Base-by-base conservation (phyloP, 2,888 invertebrate genomes). In the Elysia crispata region DNA sequence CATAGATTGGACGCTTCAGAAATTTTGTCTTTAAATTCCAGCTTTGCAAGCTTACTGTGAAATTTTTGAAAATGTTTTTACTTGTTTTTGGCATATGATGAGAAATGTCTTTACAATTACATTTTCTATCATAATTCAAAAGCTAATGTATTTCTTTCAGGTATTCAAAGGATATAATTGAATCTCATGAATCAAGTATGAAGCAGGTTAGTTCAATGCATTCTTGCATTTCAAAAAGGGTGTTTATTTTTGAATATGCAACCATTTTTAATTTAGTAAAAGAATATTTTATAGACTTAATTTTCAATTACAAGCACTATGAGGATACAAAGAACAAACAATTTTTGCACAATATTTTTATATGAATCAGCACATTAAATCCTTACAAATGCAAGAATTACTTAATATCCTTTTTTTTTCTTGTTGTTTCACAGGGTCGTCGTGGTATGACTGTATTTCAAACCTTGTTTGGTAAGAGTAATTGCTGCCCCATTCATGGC, bases 371-470 rank as follows among this genome's bases (percentile, higher is more conserved):
- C 11, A n/a, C n/a, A 11, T 41, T 11, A 41, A 41, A 41, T 41
- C 41, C 41, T 41, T 11, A 11, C 11, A 41, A 41, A 41, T 41
- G 41, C 41, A 3, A 3, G 3, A 41, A 6, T 6, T 3, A 41
- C 11, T 41, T 41, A 41, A 41, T 41, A 41, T 11, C 3, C 25
- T 33, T 20, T 60, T 72, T 60, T 66, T 50, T 49, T 50, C 20
- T 73, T 1, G 25, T 54, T 1, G 18, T 73, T 15, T 13, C 20
- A 1, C 57, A 79, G 79, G 79, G 79, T 18, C 62, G 67, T 30
- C 66, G 79, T 67, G 75, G 79, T 0, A 79, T 57, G 79, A 79
- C 79, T 25, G 79, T 79, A 23, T 31, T 79, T 75, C 79, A 79
- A 54, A 74, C 79, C 25, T 41, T 79, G 23, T 79, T 79, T 79